Evolutionary conservation across 2,113 vertebrate species (phyloP), one percentile per base, ranked within the genome.

Genomic region (Aptenodytes forsteri): DNA sequence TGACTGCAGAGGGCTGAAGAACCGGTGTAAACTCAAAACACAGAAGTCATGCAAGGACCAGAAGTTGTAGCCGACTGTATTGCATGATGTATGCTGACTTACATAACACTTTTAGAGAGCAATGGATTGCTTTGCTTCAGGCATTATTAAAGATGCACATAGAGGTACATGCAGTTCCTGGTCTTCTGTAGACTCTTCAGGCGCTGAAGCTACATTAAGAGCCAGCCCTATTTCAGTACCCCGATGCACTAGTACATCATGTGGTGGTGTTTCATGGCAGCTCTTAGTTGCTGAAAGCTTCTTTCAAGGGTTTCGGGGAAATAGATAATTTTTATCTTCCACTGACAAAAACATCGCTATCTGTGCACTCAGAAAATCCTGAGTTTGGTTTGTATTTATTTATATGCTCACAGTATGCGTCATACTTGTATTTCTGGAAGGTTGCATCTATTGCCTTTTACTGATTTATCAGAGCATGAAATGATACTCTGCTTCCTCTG

Each of bases 251-350:
- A 47, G 38, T 97, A 82, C 97, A 77, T 94, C 93, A 93, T 93
- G 58, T 55, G 29, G 25, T 80, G 32, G 47, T 78, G 56, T 78
- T 92, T 84, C 70, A 25, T 77, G 73, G 47, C 47, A 95, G 88
- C 92, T 93, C 47, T 83, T 93, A 32, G 84, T 32, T 91, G 38
- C 79, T 93, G 83, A 96, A 96, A 84, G 17, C n/a, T 95, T 95
- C 77, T 97, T 96, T 69, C 86, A 69, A 61, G 30, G 70, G 69
- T 30, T 89, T 49, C 40, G 89, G 94, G 62, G 71, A 96, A 96
- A 95, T 59, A 72, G 87, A 46, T 96, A 84, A 97, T 97, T 97
- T 97, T 85, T 87, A 30, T 95, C 93, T 96, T 73, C 65, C 73
- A 72, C 78, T n/a, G 87, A 70, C 11, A 90, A 96, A 97, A 83